A percentile compares a stretch with the other conserved stretches of the same genome.
Conservation (phyloP, 2,113 vertebrate genomes). For the Peromyscus leucopus region DNA sequence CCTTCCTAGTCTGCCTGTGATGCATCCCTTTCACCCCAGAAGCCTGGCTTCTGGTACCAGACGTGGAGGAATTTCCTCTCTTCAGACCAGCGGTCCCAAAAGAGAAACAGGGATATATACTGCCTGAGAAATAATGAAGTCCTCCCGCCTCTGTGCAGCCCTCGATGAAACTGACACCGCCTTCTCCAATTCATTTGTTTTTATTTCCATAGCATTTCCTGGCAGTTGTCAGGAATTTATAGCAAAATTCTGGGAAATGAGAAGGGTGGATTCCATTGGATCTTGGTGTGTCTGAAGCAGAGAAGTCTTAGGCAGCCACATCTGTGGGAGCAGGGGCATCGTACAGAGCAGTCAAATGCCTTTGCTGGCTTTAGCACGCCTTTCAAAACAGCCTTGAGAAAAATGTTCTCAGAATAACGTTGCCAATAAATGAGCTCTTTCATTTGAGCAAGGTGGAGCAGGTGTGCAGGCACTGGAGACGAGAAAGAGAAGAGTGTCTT, state of each 20-base stretch:
- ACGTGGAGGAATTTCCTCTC: conserved; percentile 1
- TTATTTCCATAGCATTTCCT: conserved; percentile 67
- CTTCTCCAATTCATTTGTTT: conserved; percentile 47
- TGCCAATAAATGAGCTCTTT: not conserved
- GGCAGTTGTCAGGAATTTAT: conserved; percentile 48
- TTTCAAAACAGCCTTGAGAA: not conserved
- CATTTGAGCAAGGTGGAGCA: not conserved
- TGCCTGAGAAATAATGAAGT: conserved; percentile 34
- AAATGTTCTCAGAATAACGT: not conserved
- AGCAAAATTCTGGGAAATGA: conserved; percentile 55
- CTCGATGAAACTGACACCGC: conserved; percentile 5
- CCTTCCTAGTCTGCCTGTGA: not conserved
- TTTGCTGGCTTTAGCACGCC: too few relatives aligned
- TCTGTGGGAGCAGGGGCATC: not conserved
- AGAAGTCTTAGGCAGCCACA: not conserved
- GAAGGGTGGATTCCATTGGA: conserved; percentile 12
- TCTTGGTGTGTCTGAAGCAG: not conserved
- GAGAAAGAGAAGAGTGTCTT: not conserved
- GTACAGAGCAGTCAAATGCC: not conserved
- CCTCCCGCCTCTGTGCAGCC: not conserved
- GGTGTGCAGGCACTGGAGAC: not conserved
- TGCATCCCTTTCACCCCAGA: not conserved
- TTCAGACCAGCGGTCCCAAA: not conserved
- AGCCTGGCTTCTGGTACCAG: not conserved
- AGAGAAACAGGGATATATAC: not conserved